Conservation (phyloP, 1,140 invertebrate species). For the Oppia nitens region DNA sequence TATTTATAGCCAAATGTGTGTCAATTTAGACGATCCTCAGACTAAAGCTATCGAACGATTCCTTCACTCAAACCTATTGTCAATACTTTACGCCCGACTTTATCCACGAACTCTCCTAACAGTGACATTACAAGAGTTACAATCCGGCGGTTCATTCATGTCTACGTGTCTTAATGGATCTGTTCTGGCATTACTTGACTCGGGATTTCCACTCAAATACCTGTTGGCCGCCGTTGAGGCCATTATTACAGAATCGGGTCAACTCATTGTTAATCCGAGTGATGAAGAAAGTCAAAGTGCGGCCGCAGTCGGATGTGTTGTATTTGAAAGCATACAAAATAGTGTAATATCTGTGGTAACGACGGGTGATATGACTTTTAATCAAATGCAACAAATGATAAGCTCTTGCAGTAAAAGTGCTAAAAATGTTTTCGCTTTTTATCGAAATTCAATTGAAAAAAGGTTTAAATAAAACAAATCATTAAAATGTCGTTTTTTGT, state of each 20-base stretch:
- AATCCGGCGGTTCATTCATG: slow-evolving; percentile 59
- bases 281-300: not conserved
- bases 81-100: slow-evolving; percentile 43
- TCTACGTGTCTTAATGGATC: slow-evolving; percentile 6
- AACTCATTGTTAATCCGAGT: slow-evolving; percentile 1
- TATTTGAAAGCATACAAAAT: slow-evolving; percentile 1
- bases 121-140: slow-evolving; percentile 65
- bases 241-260: not conserved
- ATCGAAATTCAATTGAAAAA: slow-evolving; percentile 8
- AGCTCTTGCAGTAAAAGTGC: not conserved
- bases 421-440: slow-evolving; percentile 6
- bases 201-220: slow-evolving; percentile 10
- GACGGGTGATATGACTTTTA: slow-evolving; percentile 3
- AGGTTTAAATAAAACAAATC: too few species aligned
- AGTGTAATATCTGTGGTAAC: not conserved
- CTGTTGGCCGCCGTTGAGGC: not conserved
- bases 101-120: slow-evolving; percentile 59
- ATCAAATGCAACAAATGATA: not conserved
- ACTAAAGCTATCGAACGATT: slow-evolving; percentile 47
- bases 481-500: too few species aligned
- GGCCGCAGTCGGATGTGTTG: not conserved
- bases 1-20: not conserved
- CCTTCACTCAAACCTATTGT: slow-evolving; percentile 54
- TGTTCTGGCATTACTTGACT: slow-evolving; percentile 13
- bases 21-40: not conserved